These are phyloP conservation scores for Teinopalpus imperialis DNA, from an alignment of 2,888 invertebrate species.

Conservation along the genomic window DNA sequence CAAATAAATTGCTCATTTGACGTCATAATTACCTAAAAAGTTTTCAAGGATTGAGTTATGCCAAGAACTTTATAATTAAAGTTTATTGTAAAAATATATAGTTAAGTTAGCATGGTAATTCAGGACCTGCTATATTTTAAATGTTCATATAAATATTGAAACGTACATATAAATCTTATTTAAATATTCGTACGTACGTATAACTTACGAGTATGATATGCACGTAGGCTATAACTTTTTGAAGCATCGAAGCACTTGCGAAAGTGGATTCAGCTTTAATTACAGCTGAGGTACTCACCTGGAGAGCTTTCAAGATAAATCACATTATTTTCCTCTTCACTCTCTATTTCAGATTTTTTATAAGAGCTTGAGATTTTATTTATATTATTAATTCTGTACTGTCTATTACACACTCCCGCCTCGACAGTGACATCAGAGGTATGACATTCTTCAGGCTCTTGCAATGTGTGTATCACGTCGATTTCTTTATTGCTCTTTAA, in stretches of 20 bases:
- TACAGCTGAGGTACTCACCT: slow-evolving; percentile 11
- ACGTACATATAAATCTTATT: no score
- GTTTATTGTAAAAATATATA: no score
- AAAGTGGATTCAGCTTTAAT: slow-evolving; percentile 8
- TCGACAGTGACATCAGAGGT: slow-evolving; percentile 40
- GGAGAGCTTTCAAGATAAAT: slow-evolving; percentile 17
- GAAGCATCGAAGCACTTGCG: neutral
- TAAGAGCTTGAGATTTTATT: slow-evolving; percentile 40
- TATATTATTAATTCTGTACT: slow-evolving; percentile 58
- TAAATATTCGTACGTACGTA: no score
- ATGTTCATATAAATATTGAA: no score
- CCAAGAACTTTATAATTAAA: no score
- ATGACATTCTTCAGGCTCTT: slow-evolving; percentile 33
- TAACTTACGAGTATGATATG: no score
- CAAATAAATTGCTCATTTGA: no score
- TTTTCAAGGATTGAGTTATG: no score
- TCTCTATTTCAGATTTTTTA: slow-evolving; percentile 35
- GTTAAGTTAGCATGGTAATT: no score
- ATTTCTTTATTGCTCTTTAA: slow-evolving; percentile 40
- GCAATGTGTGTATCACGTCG: slow-evolving; percentile 41
- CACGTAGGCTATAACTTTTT: neutral
- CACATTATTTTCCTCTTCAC: slow-evolving; percentile 31
- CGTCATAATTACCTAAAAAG: no score
- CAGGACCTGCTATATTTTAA: no score
- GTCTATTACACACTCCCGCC: slow-evolving; percentile 59